Conservation (phyloP, 1,140 invertebrate species). For the Habropoda laboriosa region DNA sequence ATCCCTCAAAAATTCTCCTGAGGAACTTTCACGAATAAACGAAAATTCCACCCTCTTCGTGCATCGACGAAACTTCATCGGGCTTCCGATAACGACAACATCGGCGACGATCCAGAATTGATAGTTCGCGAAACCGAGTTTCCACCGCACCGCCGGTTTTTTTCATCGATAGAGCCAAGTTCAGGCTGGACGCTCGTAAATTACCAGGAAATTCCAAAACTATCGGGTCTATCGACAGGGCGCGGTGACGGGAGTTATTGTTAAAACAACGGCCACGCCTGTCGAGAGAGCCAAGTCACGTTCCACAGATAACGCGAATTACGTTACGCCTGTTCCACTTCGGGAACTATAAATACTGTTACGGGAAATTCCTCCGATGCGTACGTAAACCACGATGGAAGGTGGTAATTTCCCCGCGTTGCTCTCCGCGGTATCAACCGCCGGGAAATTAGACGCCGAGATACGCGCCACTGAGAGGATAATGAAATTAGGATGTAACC, state of each 20-base stretch:
- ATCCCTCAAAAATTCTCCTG: too few relatives aligned
- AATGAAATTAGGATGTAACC: background rate
- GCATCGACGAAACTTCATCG: too few relatives aligned
- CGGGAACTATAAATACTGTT: background rate
- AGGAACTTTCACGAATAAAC: too few relatives aligned
- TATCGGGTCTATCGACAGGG: constrained; percentile 3
- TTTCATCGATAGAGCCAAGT: too few relatives aligned
- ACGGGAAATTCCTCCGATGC: background rate
- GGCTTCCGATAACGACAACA: too few relatives aligned
- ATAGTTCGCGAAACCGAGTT: too few relatives aligned
- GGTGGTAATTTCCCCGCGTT: background rate
- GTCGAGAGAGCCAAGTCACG: background rate
- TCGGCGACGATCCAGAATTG: too few relatives aligned
- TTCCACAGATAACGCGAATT: constrained; percentile 3
- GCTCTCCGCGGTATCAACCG: background rate
- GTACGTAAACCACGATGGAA: background rate
- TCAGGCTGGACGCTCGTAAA: background rate
- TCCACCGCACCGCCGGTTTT: too few relatives aligned
- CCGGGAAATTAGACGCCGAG: background rate
- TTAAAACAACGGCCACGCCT: background rate
- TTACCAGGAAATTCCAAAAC: background rate
- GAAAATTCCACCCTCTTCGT: too few relatives aligned
- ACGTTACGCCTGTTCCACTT: constrained; percentile 1
- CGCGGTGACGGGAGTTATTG: background rate
- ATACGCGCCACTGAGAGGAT: too few relatives aligned